Evolutionary conservation across 2,113 vertebrate species (phyloP).

Genomic region (Lophotis ruficrista): DNA sequence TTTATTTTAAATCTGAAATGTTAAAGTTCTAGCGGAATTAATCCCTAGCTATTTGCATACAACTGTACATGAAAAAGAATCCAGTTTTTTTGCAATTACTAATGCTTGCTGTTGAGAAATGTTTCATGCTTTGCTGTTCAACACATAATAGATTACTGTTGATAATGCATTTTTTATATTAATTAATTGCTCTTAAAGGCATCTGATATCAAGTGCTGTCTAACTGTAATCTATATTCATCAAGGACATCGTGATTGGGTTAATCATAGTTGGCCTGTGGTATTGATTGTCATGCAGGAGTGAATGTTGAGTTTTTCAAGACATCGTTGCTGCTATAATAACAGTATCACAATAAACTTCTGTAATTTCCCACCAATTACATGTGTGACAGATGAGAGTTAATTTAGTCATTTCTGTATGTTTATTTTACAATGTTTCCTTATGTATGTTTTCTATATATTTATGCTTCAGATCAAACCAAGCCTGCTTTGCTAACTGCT

Average conservation of each 20-base stretch:
- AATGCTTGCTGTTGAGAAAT: background rate
- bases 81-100: background rate
- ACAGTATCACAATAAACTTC: background rate
- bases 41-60: background rate
- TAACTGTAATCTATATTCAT: background rate
- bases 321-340: background rate
- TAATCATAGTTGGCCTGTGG: background rate
- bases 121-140: background rate
- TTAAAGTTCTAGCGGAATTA: background rate
- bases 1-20: background rate
- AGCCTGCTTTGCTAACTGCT: background rate
- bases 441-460: background rate
- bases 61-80: background rate
- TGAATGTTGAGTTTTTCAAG: background rate
- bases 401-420: background rate
- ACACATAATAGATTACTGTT: background rate
- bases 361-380: background rate
- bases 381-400: background rate
- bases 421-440: background rate
- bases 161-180: background rate
- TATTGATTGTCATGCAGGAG: slow-evolving; percentile 14
- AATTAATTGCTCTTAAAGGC: background rate
- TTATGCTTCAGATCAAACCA: background rate
- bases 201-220: background rate
- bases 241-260: background rate